phyloP scores from a whole-genome alignment of 2,797 vertebrate species.

The Peromyscus aztecus region DNA sequence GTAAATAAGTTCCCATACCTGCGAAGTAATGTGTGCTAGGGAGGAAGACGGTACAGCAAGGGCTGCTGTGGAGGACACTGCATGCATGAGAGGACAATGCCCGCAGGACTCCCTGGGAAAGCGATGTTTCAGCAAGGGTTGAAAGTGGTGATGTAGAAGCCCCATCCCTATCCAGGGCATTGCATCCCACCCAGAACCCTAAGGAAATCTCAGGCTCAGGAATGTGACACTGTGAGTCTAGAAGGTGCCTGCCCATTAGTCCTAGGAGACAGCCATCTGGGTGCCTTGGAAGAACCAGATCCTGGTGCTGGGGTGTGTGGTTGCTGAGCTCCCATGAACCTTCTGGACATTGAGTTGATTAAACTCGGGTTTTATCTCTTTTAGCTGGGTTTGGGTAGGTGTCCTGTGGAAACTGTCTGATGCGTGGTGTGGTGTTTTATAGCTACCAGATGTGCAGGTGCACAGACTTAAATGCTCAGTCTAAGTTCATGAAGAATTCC shows the following conservation, averaged over 20 bases:
- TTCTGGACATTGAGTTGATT: slow-evolving; percentile 53
- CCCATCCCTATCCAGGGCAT: background rate
- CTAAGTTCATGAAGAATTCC: slow-evolving; percentile 70
- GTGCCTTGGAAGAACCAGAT: background rate
- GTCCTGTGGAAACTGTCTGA: background rate
- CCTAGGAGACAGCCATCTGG: background rate
- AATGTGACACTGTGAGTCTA: slow-evolving; percentile 46
- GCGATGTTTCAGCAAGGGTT: no score
- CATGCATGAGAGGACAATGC: background rate
- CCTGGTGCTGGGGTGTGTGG: background rate
- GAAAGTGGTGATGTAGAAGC: no score
- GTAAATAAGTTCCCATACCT: background rate
- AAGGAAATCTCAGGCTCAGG: background rate
- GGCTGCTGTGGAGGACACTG: background rate
- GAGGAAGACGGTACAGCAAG: background rate
- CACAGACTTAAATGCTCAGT: slow-evolving; percentile 16
- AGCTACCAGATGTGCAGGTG: background rate
- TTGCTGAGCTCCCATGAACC: slow-evolving; percentile 32
- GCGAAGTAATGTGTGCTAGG: background rate
- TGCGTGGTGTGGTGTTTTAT: slow-evolving; percentile 43
- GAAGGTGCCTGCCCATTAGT: background rate
- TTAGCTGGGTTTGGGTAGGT: slow-evolving; percentile 15
- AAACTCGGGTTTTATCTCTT: background rate
- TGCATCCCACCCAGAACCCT: background rate
- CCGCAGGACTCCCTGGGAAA: background rate